Evolutionary conservation across 2,888 invertebrate genomes (phyloP).

Genomic region (Bombylius discolor): DNA sequence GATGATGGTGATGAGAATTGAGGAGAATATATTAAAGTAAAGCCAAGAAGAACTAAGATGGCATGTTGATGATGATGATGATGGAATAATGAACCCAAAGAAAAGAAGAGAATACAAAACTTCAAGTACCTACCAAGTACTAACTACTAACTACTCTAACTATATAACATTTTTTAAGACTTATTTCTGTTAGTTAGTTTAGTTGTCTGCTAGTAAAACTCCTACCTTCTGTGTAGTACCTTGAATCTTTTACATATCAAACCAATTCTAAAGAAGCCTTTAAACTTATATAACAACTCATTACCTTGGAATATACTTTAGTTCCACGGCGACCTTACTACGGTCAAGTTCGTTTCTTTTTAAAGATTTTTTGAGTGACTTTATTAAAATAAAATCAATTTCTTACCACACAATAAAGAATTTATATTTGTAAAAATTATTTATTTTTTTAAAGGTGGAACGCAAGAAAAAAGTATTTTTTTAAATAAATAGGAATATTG

Average conservation of each 20-base stretch:
- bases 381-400: too few species aligned
- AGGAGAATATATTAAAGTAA: background rate
- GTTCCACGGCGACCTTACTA: conserved; percentile 36
- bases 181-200: too few species aligned
- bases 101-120: conserved; percentile 9
- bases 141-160: too few species aligned
- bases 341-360: conserved; percentile 31
- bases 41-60: background rate
- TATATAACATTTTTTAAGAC: too few species aligned
- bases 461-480: background rate
- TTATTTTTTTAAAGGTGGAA: background rate
- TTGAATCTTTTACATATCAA: background rate
- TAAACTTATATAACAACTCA: conserved; percentile 38
- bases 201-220: too few species aligned
- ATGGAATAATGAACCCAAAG: conserved; percentile 15
- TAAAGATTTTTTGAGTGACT: background rate
- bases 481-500: too few species aligned
- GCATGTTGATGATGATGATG: conserved; percentile 7
- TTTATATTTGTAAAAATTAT: background rate
- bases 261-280: conserved; percentile 25
- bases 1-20: conserved; percentile 7
- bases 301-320: conserved; percentile 35
- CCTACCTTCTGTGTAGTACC: too few species aligned
- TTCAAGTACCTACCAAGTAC: background rate
- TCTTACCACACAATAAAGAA: too few species aligned